Conservation (phyloP, 2,797 vertebrate genomes). For the Allobates femoralis region DNA sequence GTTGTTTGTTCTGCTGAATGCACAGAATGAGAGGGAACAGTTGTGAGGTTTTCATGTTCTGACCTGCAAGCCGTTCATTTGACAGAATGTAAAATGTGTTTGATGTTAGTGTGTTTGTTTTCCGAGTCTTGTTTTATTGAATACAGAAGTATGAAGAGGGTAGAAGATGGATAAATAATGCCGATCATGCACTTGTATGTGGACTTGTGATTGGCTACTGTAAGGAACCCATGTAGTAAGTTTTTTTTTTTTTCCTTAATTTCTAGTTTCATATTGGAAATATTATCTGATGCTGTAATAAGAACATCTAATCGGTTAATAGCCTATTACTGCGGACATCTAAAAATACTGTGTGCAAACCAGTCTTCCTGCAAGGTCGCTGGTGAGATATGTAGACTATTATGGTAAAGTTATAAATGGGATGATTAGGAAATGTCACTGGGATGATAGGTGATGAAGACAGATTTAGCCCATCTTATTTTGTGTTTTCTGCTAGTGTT, state of each 20-base stretch:
- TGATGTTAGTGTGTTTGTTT: background rate
- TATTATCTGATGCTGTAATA: slow-evolving; percentile 20
- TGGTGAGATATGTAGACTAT: slow-evolving; percentile 9
- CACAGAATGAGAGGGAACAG: background rate
- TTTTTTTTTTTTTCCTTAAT: no score
- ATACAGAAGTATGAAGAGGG: background rate
- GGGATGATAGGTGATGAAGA: slow-evolving; percentile 15
- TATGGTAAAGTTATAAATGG: slow-evolving; percentile 45
- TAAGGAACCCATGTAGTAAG: background rate
- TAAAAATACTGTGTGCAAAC: slow-evolving; percentile 30
- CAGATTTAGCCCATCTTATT: background rate
- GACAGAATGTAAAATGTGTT: background rate
- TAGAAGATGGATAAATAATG: background rate
- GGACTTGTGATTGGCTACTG: background rate
- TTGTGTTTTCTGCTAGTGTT: background rate
- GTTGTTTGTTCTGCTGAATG: slow-evolving; percentile 3
- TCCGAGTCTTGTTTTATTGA: background rate
- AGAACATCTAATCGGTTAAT: slow-evolving; percentile 20
- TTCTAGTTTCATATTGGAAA: no score
- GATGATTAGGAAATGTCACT: slow-evolving; percentile 14
- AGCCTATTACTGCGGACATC: slow-evolving; percentile 2
- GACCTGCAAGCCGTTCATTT: background rate
- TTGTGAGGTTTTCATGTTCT: background rate
- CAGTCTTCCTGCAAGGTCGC: background rate
- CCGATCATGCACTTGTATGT: background rate